Evolutionary conservation across 2,888 invertebrate species (phyloP).

Genomic region (Argynnis bischoffii): DNA sequence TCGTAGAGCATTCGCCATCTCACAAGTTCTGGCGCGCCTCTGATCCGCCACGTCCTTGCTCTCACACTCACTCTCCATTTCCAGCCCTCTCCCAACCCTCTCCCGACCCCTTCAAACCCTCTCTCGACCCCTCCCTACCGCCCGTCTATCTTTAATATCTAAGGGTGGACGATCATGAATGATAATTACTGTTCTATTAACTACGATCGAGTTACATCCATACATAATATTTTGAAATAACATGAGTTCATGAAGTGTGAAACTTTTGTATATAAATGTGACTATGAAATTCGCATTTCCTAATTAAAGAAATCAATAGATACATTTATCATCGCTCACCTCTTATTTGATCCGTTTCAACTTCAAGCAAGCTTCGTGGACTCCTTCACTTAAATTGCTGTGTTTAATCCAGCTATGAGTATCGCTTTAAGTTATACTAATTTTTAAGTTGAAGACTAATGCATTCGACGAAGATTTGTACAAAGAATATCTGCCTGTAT

Average conservation of each 20-base stretch:
- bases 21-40: conserved; percentile 78
- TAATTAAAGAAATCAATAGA: no score
- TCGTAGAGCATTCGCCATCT: conserved; percentile 82
- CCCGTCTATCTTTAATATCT: neutral
- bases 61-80: conserved; percentile 36
- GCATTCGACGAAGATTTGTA: neutral
- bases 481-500: conserved; percentile 3
- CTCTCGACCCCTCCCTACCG: conserved; percentile 38
- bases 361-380: conserved; percentile 42
- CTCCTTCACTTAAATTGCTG: conserved; percentile 14
- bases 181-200: no score
- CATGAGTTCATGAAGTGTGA: no score
- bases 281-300: no score
- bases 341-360: conserved; percentile 36
- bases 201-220: no score
- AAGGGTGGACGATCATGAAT: conserved; percentile 13
- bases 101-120: conserved; percentile 41
- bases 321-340: conserved; percentile 38
- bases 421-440: neutral
- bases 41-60: conserved; percentile 40
- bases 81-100: conserved; percentile 36
- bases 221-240: no score
- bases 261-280: no score
- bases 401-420: conserved; percentile 4
- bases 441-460: conserved; percentile 5